Evolutionary conservation across 2,888 invertebrate genomes (phyloP), one percentile per base, ranked within the genome.

Genomic region (Polyommatus iphigenia): DNA sequence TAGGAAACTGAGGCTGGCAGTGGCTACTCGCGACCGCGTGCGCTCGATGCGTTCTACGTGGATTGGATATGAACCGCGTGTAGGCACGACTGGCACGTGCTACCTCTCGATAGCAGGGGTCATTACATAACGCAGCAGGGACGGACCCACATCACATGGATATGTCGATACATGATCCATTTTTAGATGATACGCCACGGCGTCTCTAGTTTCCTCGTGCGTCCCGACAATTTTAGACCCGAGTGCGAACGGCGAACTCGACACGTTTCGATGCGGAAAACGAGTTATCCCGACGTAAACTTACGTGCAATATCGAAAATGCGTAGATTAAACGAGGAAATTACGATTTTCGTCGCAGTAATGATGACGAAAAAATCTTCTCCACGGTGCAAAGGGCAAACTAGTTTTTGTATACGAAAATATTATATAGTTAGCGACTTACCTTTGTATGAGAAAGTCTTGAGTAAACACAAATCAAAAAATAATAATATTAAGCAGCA

Each of bases 221-320:
- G 91, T 88, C 89, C 86, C 85, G 88, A 87, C 93, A 93, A 91
- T 92, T 93, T 91, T 93, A 93, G 93, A 91, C 88, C 86, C 89
- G 87, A 88, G 90, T 91, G 93, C 91, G 92, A 93, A 92, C 88
- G 92, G 93, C 88, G 84, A 82, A 81, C 84, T 83, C 83, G 81
- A 82, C 84, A 85, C 83, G 83, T 82, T 83, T 82, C 81, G 83
- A 81, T 83, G 80, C 78, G 80, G 84, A 81, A 84, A 85, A 81
- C 82, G 81, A 83, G 83, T 83, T 85, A 79, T 77, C 79, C 77
- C 79, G 79, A 80, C 76, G 80, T 82, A 84, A 79, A 79, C 79
- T 83, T 83, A 83, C 81, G 83, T 85, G 80, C 83, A 86, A 85
- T 85, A 85, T 86, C 82, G 82, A 85, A 89, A 89, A 91, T 91